A percentile compares a stretch with the other conserved stretches of the same genome.
Conservation (phyloP, 1,140 invertebrate species). For the Rhyacophila brunnea region DNA sequence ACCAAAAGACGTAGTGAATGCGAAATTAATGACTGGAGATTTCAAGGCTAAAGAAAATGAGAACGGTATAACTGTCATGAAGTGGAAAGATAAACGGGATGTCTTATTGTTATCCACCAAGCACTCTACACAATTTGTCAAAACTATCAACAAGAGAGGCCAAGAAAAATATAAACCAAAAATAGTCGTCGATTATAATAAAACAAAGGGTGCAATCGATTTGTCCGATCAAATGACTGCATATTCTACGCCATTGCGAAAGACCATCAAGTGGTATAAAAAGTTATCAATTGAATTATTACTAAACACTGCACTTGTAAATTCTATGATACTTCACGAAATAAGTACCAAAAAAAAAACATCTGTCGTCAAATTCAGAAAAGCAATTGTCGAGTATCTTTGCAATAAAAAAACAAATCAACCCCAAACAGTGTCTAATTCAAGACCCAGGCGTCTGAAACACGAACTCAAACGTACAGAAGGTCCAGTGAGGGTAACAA, state of each 20-base stretch:
- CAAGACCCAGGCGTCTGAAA: neutral
- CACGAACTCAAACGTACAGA: neutral
- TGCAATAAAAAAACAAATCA: too few relatives aligned
- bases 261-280: slow-evolving; percentile 36
- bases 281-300: slow-evolving; percentile 5
- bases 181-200: slow-evolving; percentile 45
- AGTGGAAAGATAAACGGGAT: slow-evolving; percentile 47
- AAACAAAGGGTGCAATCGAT: slow-evolving; percentile 39
- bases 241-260: neutral
- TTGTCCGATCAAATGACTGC: slow-evolving; percentile 1
- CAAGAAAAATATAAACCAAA: slow-evolving; percentile 41
- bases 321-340: slow-evolving; percentile 6
- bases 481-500: neutral
- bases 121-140: slow-evolving; percentile 37
- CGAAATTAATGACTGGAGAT: slow-evolving; percentile 44
- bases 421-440: too few relatives aligned
- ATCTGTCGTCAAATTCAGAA: slow-evolving; percentile 22
- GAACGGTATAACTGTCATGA: slow-evolving; percentile 42
- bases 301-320: slow-evolving; percentile 4
- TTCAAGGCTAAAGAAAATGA: slow-evolving; percentile 40
- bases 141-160: slow-evolving; percentile 35
- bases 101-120: slow-evolving; percentile 45
- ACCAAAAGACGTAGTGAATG: slow-evolving; percentile 40
- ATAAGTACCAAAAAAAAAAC: slow-evolving; percentile 28
- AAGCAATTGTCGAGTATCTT: too few relatives aligned